A percentile compares a stretch with the other conserved stretches of the same genome.
These are phyloP conservation scores for Rhopalosiphum nymphaeae DNA, from an alignment of 2,888 invertebrate genomes.

Conservation along the genomic window DNA sequence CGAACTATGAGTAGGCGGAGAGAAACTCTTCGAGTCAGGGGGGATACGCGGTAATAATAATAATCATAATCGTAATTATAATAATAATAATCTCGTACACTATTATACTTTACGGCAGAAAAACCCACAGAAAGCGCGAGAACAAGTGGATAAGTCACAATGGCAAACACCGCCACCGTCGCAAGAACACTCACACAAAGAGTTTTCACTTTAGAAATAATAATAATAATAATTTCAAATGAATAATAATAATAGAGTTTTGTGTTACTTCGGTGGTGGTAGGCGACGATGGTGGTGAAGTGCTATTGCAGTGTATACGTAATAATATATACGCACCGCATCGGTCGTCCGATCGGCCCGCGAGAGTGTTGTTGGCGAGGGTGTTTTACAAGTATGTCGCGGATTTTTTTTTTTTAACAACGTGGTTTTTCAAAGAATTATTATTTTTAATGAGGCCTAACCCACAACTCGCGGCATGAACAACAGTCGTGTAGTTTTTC, in stretches of 20 bases:
- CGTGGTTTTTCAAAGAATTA: slow-evolving; percentile 59
- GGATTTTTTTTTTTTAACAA: slow-evolving; percentile 46
- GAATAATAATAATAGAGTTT: slow-evolving; percentile 61
- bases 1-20: neutral
- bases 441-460: slow-evolving; percentile 64
- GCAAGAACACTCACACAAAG: slow-evolving; percentile 58
- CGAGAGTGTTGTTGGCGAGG: slow-evolving; percentile 45
- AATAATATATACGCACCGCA: slow-evolving; percentile 6
- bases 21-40: neutral
- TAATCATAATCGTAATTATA: neutral
- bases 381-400: slow-evolving; percentile 59
- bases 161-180: slow-evolving; percentile 40
- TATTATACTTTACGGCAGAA: neutral
- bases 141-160: slow-evolving; percentile 64
- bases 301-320: slow-evolving; percentile 11
- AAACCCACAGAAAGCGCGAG: slow-evolving; percentile 20
- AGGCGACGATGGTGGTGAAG: slow-evolving; percentile 42
- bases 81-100: neutral
- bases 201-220: slow-evolving; percentile 62
- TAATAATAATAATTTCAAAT: slow-evolving; percentile 51
- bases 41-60: slow-evolving; percentile 43
- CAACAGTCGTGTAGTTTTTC: slow-evolving; percentile 28
- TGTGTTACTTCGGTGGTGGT: slow-evolving; percentile 31
- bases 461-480: neutral
- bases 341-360: slow-evolving; percentile 40